Conservation (phyloP, 2,888 invertebrate species). For the Drosophila gaucha region DNA sequence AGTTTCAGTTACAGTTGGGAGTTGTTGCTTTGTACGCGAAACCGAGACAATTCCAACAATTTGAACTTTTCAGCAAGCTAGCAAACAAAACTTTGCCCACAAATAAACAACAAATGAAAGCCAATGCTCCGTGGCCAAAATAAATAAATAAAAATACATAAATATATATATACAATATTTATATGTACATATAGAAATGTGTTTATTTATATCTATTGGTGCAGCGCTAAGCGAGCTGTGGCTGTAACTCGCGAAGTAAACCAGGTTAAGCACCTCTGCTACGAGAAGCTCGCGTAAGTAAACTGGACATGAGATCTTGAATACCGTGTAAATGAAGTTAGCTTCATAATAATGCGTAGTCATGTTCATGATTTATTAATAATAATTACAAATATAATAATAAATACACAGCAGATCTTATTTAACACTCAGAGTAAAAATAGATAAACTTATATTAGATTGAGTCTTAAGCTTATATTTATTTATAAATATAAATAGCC, state of each 20-base stretch:
- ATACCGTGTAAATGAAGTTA: constrained; percentile 13
- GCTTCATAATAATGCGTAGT: too few species aligned
- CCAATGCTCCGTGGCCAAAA: constrained; percentile 39
- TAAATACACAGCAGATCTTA: too few species aligned
- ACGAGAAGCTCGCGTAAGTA: constrained; percentile 1
- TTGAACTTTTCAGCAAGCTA: constrained; percentile 42
- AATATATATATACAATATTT: background rate
- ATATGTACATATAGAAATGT: background rate
- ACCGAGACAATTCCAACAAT: constrained; percentile 43
- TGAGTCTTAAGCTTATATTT: too few species aligned
- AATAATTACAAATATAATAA: background rate
- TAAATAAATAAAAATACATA: constrained; percentile 35
- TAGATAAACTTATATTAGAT: too few species aligned
- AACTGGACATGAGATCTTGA: background rate
- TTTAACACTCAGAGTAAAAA: too few species aligned
- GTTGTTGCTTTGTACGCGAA: constrained; percentile 9
- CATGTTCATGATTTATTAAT: too few species aligned
- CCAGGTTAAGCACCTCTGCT: constrained; percentile 51
- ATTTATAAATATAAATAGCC: too few species aligned
- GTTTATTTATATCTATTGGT: constrained; percentile 19
- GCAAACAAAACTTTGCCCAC: constrained; percentile 45
- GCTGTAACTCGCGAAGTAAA: constrained; percentile 40
- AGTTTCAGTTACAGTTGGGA: constrained; percentile 35
- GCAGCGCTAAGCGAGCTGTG: constrained; percentile 11
- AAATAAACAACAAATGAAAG: constrained; percentile 52